These are phyloP conservation scores for Protobothrops flavoviridis DNA, from an alignment of 2,113 vertebrate genomes.

Conservation along the genomic window DNA sequence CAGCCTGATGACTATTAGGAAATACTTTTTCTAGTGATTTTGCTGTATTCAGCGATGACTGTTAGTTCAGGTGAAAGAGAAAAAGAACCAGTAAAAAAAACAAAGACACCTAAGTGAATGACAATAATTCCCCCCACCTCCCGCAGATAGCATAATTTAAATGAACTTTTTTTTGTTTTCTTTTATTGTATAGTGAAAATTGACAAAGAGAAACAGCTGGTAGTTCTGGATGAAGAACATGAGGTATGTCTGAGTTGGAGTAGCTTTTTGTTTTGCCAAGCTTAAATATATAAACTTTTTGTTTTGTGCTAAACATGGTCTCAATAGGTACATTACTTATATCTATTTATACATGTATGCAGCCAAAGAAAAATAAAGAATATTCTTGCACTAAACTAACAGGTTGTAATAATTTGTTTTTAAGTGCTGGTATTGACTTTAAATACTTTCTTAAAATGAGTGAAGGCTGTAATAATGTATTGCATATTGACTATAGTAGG, in stretches of 20 bases:
- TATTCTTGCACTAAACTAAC: not conserved
- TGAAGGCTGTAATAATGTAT: not conserved
- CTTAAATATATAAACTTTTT: not conserved
- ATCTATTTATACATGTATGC: not conserved
- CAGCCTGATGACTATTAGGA: not conserved
- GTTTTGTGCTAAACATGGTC: not conserved
- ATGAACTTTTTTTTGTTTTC: not conserved
- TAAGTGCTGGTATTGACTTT: not conserved
- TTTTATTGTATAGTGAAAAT: slow-evolving; percentile 88
- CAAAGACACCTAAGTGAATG: not conserved
- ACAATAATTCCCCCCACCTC: not conserved
- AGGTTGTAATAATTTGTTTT: not conserved
- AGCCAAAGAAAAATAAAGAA: not conserved
- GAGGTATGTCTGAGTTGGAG: slow-evolving; percentile 67
- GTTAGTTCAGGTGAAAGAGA: not conserved
- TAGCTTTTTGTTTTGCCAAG: not conserved
- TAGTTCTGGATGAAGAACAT: slow-evolving; percentile 92
- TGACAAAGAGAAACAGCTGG: slow-evolving; percentile 90
- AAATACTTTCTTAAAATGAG: not conserved
- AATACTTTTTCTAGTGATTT: not conserved
- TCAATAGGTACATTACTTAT: not conserved
- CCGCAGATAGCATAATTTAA: not conserved
- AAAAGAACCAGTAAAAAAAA: too few species aligned
- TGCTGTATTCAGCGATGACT: not conserved
- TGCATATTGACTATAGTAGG: not conserved